Percentiles rank a stretch among this genome's conserved stretches.
Evolutionary conservation across 2,888 invertebrate species (phyloP).

Genomic region (Nycteola revayana): DNA sequence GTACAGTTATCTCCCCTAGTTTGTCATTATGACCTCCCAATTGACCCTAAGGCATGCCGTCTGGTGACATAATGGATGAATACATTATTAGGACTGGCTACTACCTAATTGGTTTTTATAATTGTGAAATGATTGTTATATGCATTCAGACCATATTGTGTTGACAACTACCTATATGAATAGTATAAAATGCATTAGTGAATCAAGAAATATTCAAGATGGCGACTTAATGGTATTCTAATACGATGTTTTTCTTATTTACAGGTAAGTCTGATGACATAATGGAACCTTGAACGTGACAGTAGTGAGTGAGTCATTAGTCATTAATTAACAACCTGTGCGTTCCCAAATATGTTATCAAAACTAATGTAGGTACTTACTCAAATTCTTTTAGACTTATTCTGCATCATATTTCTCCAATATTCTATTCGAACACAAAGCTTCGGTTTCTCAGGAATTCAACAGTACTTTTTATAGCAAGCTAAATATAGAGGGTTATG

Average conservation of each 20-base stretch:
- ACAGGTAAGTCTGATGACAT: slow-evolving; percentile 39
- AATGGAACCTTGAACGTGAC: slow-evolving; percentile 44
- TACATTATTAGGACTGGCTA: slow-evolving; percentile 25
- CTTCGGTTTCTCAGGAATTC: slow-evolving; percentile 51
- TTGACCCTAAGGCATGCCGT: slow-evolving; percentile 56
- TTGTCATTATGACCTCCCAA: slow-evolving; percentile 53
- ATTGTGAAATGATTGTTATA: slow-evolving; percentile 13
- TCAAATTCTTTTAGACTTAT: too few relatives aligned
- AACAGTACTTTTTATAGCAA: slow-evolving; percentile 58
- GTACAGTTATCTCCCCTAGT: slow-evolving; percentile 50
- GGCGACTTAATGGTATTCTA: background rate
- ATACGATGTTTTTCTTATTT: slow-evolving; percentile 24
- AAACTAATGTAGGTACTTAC: background rate
- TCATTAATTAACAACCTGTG: slow-evolving; percentile 5
- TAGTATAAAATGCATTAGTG: too few relatives aligned
- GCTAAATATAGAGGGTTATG: slow-evolving; percentile 59
- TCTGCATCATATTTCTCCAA: slow-evolving; percentile 6
- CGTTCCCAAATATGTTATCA: slow-evolving; percentile 1
- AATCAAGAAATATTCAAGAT: too few relatives aligned
- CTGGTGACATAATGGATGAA: slow-evolving; percentile 52
- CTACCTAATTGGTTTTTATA: slow-evolving; percentile 22
- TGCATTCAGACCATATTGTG: too few relatives aligned
- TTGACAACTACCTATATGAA: too few relatives aligned
- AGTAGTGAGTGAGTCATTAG: slow-evolving; percentile 36
- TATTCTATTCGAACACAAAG: slow-evolving; percentile 23